These are phyloP conservation scores for Sinosuthora webbiana DNA, from an alignment of 2,113 vertebrate genomes.

Conservation along the genomic window DNA sequence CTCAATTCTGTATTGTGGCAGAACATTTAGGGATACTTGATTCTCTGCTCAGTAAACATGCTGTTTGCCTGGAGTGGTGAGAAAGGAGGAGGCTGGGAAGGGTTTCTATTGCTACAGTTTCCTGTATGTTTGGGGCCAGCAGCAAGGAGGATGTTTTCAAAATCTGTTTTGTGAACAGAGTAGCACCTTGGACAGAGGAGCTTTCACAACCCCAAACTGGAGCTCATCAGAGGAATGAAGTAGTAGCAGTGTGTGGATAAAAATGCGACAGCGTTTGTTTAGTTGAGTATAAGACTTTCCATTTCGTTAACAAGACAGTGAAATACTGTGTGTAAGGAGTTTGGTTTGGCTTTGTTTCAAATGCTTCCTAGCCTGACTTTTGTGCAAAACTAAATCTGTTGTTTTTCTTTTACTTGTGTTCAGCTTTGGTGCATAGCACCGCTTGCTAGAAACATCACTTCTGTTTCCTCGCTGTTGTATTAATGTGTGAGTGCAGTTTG, in stretches of 20 bases:
- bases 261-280: background rate
- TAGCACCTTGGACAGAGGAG: conserved; percentile 39
- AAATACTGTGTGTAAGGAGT: background rate
- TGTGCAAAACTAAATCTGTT: background rate
- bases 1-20: background rate
- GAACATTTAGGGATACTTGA: background rate
- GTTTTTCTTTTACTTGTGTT: background rate
- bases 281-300: background rate
- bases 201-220: background rate
- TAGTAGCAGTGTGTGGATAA: background rate
- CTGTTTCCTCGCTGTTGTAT: background rate
- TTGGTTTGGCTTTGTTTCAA: conserved; percentile 21
- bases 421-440: background rate
- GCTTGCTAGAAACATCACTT: background rate
- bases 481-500: background rate
- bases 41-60: background rate
- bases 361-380: background rate
- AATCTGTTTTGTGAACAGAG: background rate
- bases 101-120: background rate
- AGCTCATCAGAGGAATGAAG: background rate
- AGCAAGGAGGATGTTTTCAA: background rate
- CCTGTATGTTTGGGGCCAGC: background rate
- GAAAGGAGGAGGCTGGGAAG: background rate
- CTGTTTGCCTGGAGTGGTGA: background rate
- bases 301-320: background rate